A percentile compares a stretch with the other conserved stretches of the same genome.
Evolutionary conservation across 2,113 vertebrate species (phyloP).

Genomic region (Dicaeum eximium): DNA sequence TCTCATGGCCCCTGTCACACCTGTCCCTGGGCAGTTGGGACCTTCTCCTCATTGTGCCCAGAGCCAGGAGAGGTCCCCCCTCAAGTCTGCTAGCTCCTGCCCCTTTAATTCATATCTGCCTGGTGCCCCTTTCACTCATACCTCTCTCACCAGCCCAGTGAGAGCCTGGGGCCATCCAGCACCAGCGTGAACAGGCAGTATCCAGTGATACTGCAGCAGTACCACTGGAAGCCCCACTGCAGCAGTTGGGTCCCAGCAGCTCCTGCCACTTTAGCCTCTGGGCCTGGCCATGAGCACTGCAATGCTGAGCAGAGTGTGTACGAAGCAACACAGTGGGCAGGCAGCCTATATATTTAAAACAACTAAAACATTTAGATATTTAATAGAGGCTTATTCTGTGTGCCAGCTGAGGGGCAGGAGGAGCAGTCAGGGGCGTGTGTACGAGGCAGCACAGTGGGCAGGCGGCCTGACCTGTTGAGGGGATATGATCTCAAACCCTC

Average conservation of each 20-base stretch:
- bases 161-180: no score
- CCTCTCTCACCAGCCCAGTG: not conserved
- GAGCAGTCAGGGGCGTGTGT: fast-evolving
- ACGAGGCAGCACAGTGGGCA: fast-evolving
- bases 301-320: no score
- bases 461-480: not conserved
- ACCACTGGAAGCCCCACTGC: not conserved
- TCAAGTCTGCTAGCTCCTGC: not conserved
- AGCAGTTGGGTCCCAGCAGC: not conserved
- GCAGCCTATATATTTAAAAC: not conserved
- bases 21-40: not conserved
- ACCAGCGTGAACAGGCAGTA: fast-evolving
- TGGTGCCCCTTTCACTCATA: no score
- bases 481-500: not conserved
- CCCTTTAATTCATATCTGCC: not conserved
- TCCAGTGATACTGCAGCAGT: no score
- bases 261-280: not conserved
- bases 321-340: no score
- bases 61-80: not conserved
- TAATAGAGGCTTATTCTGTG: not conserved
- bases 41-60: not conserved
- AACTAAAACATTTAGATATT: not conserved
- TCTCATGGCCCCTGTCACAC: not conserved
- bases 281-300: not conserved
- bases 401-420: not conserved